A percentile compares a stretch with the other conserved stretches of the same genome.
Conservation (phyloP, 2,888 invertebrate genomes). For the Limenitis camilla region DNA sequence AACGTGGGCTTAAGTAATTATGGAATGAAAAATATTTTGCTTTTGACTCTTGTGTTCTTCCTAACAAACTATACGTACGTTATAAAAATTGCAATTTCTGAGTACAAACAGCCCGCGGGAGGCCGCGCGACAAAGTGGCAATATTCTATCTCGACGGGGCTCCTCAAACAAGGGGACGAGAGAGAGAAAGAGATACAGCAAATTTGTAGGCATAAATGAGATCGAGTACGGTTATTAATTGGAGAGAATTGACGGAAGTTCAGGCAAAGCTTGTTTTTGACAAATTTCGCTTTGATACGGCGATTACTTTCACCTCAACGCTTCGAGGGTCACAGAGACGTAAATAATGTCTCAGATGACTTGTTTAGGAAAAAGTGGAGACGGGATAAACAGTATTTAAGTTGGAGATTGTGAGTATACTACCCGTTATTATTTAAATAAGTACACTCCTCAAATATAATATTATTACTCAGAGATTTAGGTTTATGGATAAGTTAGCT, state of each 20-base stretch:
- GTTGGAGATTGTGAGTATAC: background rate
- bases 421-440: too few species aligned
- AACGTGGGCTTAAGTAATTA: too few species aligned
- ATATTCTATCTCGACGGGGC: slow-evolving; percentile 71
- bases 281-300: slow-evolving; percentile 73
- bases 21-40: too few species aligned
- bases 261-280: slow-evolving; percentile 69
- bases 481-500: too few species aligned
- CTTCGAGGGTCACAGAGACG: slow-evolving; percentile 51
- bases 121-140: slow-evolving; percentile 71
- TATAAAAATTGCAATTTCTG: slow-evolving; percentile 66
- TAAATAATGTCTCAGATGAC: slow-evolving; percentile 40
- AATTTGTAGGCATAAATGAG: slow-evolving; percentile 34
- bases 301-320: slow-evolving; percentile 71
- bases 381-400: slow-evolving; percentile 16
- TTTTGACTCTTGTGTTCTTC: too few species aligned
- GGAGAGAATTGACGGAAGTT: slow-evolving; percentile 72
- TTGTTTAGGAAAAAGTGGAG: slow-evolving; percentile 27
- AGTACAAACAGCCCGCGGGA: slow-evolving; percentile 63
- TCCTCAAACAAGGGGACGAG: slow-evolving; percentile 68
- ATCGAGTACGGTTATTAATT: slow-evolving; percentile 63
- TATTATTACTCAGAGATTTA: too few species aligned
- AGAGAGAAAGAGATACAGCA: slow-evolving; percentile 37
- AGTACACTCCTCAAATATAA: too few species aligned
- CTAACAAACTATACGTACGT: slow-evolving; percentile 30